phyloP scores from a whole-genome alignment of 2,797 vertebrate species.

The Malurus splendens region DNA sequence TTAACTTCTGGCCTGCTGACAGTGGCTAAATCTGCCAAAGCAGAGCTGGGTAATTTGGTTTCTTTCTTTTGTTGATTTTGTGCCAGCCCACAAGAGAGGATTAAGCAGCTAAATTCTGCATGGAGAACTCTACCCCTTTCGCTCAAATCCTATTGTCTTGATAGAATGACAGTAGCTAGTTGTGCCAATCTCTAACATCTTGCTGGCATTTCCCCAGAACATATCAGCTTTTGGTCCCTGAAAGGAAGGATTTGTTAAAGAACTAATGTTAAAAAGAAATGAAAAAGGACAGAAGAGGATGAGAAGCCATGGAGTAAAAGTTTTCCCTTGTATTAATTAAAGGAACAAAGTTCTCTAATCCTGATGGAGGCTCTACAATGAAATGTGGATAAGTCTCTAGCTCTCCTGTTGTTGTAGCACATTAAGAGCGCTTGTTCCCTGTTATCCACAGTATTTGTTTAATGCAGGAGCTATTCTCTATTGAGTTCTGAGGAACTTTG shows the following conservation, averaged over 20 bases:
- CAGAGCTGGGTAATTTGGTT: slow-evolving; percentile 91
- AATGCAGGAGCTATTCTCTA: background rate
- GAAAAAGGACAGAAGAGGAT: slow-evolving; percentile 50
- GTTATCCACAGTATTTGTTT: slow-evolving; percentile 26
- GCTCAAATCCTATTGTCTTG: slow-evolving; percentile 74
- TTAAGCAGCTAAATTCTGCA: slow-evolving; percentile 85
- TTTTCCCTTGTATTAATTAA: slow-evolving; percentile 61
- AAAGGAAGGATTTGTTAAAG: slow-evolving; percentile 76
- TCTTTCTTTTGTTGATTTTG: slow-evolving; percentile 86
- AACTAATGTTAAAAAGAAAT: slow-evolving; percentile 59
- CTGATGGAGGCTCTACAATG: background rate
- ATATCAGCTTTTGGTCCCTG: slow-evolving; percentile 68
- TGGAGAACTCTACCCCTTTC: slow-evolving; percentile 74
- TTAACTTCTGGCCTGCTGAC: slow-evolving; percentile 91
- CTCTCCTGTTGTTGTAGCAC: background rate
- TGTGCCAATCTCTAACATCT: slow-evolving; percentile 70
- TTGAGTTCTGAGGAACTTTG: background rate
- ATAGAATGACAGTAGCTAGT: slow-evolving; percentile 70
- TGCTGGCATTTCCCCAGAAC: slow-evolving; percentile 69
- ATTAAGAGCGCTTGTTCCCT: background rate
- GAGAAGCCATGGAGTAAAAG: slow-evolving; percentile 48
- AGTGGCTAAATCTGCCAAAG: slow-evolving; percentile 86
- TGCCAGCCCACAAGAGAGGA: slow-evolving; percentile 90
- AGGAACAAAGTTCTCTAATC: slow-evolving; percentile 35
- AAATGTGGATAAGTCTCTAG: background rate